Conservation (phyloP, 2,113 vertebrate species). For the Cyprinodon brontotheroides region DNA sequence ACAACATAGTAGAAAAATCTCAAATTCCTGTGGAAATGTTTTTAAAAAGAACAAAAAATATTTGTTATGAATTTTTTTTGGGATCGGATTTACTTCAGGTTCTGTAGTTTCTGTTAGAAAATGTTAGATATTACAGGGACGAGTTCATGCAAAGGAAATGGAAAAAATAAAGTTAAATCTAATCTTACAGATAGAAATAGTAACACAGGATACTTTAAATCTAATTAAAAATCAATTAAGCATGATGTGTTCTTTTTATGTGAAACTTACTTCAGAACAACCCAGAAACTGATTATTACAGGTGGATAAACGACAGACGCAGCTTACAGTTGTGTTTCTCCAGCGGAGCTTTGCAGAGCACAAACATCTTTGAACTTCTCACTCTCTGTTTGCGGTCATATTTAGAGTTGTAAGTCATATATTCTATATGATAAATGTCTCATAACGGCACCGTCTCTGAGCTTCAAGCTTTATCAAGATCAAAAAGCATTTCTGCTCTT, state of each 20-base stretch:
- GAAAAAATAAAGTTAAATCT: too few species aligned
- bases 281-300: background rate
- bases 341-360: conserved; percentile 3
- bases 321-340: background rate
- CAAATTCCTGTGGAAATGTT: too few species aligned
- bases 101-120: too few species aligned
- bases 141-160: background rate
- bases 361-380: background rate
- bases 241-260: too few species aligned
- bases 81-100: too few species aligned
- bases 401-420: conserved; percentile 1
- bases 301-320: background rate
- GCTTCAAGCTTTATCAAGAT: conserved; percentile 24
- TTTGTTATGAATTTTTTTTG: too few species aligned
- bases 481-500: conserved; percentile 41
- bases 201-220: too few species aligned
- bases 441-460: background rate
- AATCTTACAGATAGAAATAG: too few species aligned
- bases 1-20: too few species aligned
- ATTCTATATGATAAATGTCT: conserved; percentile 5
- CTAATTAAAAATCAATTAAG: background rate
- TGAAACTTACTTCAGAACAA: background rate
- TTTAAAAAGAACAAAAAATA: too few species aligned
- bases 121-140: background rate
- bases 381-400: background rate